Percentiles rank a stretch among this genome's conserved stretches.
These are phyloP conservation scores for Sylvia atricapilla DNA, from an alignment of 2,113 vertebrate genomes.

Conservation along the genomic window DNA sequence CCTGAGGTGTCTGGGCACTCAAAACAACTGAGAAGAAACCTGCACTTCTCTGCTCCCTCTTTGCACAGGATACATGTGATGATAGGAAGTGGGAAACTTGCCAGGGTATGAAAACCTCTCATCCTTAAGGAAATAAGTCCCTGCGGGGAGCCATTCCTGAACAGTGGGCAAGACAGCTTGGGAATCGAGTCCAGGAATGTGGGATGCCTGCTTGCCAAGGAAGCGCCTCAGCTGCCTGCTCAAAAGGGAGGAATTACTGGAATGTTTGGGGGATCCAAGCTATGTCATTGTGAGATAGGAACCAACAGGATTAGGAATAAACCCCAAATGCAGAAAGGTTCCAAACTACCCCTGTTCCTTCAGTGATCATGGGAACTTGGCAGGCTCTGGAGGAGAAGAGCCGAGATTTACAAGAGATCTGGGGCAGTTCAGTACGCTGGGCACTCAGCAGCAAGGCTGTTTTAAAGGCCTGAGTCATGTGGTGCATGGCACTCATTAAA, in stretches of 20 bases:
- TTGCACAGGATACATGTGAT: neutral
- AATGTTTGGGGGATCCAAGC: conserved; percentile 53
- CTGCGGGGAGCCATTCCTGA: conserved; percentile 52
- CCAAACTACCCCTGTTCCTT: neutral
- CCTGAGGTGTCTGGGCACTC: neutral
- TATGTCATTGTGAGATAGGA: conserved; percentile 49
- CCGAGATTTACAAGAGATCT: neutral
- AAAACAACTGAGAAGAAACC: neutral
- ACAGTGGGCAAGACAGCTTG: conserved; percentile 61
- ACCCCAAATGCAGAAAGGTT: neutral
- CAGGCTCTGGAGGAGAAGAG: neutral
- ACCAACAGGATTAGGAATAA: conserved; percentile 36
- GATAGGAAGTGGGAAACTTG: conserved; percentile 48
- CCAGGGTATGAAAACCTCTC: conserved; percentile 56
- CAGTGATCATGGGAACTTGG: neutral
- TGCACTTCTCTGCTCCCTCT: neutral
- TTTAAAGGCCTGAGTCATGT: neutral
- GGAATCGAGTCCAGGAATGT: conserved; percentile 43
- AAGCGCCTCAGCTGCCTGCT: neutral
- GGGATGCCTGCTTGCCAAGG: conserved; percentile 44
- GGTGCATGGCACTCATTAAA: neutral
- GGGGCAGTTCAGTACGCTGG: rapidly evolving
- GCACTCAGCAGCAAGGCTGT: neutral
- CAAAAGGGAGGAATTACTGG: conserved; percentile 53
- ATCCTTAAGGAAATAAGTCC: conserved; percentile 61